A percentile compares a stretch with the other conserved stretches of the same genome.
phyloP scores from a whole-genome alignment of 2,888 invertebrate genomes.

The Trachelus iudaicus region DNA sequence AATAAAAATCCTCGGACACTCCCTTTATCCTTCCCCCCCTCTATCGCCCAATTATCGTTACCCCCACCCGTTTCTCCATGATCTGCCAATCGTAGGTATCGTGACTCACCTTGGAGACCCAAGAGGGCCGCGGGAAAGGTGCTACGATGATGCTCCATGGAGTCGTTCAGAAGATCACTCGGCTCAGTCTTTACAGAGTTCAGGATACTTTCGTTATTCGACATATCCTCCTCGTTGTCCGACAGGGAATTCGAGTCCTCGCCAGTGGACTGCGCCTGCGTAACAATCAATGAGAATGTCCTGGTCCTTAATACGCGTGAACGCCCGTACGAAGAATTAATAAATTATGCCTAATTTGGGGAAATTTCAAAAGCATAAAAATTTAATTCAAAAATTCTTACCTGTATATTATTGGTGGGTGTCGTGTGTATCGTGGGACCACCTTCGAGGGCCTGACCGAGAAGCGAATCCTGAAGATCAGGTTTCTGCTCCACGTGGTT shows the following conservation, averaged over 20 bases:
- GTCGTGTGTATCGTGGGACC: slow-evolving; percentile 74
- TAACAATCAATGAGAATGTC: slow-evolving; percentile 3
- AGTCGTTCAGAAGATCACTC: slow-evolving; percentile 74
- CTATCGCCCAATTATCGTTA: not conserved
- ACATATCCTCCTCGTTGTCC: slow-evolving; percentile 62
- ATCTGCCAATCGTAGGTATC: not conserved
- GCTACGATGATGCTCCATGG: slow-evolving; percentile 74
- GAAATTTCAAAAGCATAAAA: not conserved
- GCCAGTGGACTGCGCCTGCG: slow-evolving; percentile 77
- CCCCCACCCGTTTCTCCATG: not conserved
- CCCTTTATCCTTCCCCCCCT: not conserved
- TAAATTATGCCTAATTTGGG: not conserved
- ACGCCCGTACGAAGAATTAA: slow-evolving; percentile 9
- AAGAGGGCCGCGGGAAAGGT: slow-evolving; percentile 84
- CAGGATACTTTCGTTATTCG: slow-evolving; percentile 79
- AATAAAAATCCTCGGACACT: not conserved
- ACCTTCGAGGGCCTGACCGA: slow-evolving; percentile 83
- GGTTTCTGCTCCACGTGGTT: slow-evolving; percentile 64
- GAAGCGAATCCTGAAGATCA: slow-evolving; percentile 78
- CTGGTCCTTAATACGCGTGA: slow-evolving; percentile 63
- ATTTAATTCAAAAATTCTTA: slow-evolving; percentile 36
- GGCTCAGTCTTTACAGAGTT: slow-evolving; percentile 83
- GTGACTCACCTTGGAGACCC: slow-evolving; percentile 78
- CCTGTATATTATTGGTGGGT: slow-evolving; percentile 59
- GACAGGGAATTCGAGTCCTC: slow-evolving; percentile 82